Conservation (phyloP, 2,113 vertebrate genomes). For the Thalassarche chlororhynchos region DNA sequence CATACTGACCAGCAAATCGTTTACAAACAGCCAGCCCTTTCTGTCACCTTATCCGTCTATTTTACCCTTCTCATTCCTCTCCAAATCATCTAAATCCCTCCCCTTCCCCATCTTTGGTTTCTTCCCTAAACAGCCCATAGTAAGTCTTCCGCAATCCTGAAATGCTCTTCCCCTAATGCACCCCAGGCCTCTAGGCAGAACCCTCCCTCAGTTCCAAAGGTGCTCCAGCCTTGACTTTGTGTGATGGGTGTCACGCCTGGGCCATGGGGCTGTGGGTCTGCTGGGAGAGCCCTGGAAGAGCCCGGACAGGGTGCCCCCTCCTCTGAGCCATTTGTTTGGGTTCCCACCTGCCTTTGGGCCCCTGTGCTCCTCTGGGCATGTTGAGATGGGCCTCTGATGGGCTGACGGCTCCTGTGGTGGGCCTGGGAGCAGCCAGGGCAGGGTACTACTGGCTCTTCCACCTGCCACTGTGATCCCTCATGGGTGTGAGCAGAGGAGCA, state of each 20-base stretch:
- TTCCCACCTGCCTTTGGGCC: neutral
- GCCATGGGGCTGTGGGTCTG: too few species aligned
- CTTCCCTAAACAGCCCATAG: neutral
- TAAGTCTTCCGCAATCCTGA: neutral
- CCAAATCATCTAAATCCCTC: neutral
- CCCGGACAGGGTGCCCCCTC: neutral
- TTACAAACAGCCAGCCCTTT: neutral
- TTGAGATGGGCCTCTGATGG: neutral
- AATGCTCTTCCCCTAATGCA: neutral
- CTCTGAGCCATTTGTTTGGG: neutral
- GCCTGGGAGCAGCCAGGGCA: neutral
- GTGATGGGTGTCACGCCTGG: fast-evolving
- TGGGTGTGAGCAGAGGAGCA: fast-evolving
- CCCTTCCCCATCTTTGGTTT: neutral
- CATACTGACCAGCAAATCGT: neutral
- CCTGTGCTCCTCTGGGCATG: fast-evolving
- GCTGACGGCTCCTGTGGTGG: neutral
- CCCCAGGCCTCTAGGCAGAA: neutral
- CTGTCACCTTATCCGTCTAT: neutral
- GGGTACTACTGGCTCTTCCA: neutral
- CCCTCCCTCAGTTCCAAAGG: neutral
- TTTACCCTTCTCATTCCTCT: neutral
- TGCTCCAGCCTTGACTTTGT: neutral
- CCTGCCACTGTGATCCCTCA: neutral
- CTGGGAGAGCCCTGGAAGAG: neutral